Base-by-base conservation (phyloP, 1,140 invertebrate genomes). In the Drosophila eugracilis region DNA sequence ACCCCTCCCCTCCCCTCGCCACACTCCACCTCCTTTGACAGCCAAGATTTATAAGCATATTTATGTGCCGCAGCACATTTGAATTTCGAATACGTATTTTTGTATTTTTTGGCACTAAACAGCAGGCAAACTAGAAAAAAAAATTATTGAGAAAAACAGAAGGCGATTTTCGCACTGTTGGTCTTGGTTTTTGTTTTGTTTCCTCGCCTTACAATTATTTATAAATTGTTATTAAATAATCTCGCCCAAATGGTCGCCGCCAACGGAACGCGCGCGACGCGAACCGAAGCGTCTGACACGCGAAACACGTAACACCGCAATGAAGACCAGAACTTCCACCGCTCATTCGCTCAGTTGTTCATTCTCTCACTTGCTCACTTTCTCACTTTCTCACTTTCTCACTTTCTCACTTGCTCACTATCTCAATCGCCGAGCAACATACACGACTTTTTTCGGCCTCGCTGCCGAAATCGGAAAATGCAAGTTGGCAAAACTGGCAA, bases 251-350 rank as follows among this genome's bases (percentile, higher is more conserved):
- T 72, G 53, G 36, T 75, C 75, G 81, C 81, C 73, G 73, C 73
- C 53, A 65, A 67, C 75, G 58, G 48, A 60, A 58, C 81, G 81
- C 81, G 77, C 83, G 63, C 74, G 72, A 74, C 83, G 78, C 62
- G 75, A 76, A 59, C 47, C 89, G 62, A 59, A 59, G 55, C 55
- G 90, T 91, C 90, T 91, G 83, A 88, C 89, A 91, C 90, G 80
- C 89, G 80, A 84, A 90, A 91, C 90, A 90, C 90, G 90, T 91
- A 91, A 91, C 90, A 90, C 90, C 90, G 90, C 90, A 91, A 90
- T 91, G 90, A 91, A 83, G 81, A 71, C 78, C 65, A 72, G 48
- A 63, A 47, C 50, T 77, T 70, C 62, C 65, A 36, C 42, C 42
- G 62, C 63, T 44, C 41, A 44, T 14, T 36, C 48, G 54, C 53